phyloP scores from a whole-genome alignment of 2,888 invertebrate species.

The Zaprionus bogoriensis region DNA sequence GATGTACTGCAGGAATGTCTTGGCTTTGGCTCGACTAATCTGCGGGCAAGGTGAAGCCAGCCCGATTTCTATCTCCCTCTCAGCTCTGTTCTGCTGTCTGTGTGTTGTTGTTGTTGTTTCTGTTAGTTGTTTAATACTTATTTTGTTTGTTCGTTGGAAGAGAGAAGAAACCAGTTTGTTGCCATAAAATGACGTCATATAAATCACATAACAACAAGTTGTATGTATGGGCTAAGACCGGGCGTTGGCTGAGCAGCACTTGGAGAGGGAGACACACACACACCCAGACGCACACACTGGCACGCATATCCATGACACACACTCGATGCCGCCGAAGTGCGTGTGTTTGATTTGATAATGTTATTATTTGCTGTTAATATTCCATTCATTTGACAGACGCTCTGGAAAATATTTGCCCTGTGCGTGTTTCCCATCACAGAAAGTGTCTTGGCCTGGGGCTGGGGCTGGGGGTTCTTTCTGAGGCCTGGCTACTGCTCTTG shows the following conservation, averaged over 20 bases:
- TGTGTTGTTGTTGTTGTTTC: slow-evolving; percentile 12
- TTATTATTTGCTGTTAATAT: slow-evolving; percentile 67
- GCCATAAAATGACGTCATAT: slow-evolving; percentile 57
- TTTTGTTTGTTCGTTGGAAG: slow-evolving; percentile 17
- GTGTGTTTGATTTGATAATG: slow-evolving; percentile 69
- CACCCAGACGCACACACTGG: too few species aligned
- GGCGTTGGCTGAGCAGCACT: slow-evolving; percentile 33
- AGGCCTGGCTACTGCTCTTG: too few species aligned
- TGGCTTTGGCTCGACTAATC: too few species aligned
- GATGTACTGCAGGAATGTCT: slow-evolving; percentile 5
- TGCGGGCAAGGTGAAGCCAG: too few species aligned
- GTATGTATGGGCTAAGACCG: slow-evolving; percentile 31
- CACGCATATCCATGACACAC: too few species aligned
- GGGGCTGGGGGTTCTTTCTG: neutral
- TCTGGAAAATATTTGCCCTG: slow-evolving; percentile 34
- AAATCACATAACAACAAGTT: slow-evolving; percentile 55
- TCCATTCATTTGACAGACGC: slow-evolving; percentile 49
- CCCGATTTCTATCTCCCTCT: too few species aligned
- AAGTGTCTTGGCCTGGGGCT: neutral
- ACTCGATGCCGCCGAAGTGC: slow-evolving; percentile 16
- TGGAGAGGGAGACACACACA: neutral
- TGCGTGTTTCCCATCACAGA: slow-evolving; percentile 55
- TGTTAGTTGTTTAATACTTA: slow-evolving; percentile 14
- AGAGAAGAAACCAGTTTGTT: slow-evolving; percentile 67
- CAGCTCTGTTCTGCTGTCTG: too few species aligned